A percentile compares a stretch with the other conserved stretches of the same genome.
These are phyloP conservation scores for Lampris megalopsis DNA, from an alignment of 2,113 vertebrate species.

Conservation along the genomic window DNA sequence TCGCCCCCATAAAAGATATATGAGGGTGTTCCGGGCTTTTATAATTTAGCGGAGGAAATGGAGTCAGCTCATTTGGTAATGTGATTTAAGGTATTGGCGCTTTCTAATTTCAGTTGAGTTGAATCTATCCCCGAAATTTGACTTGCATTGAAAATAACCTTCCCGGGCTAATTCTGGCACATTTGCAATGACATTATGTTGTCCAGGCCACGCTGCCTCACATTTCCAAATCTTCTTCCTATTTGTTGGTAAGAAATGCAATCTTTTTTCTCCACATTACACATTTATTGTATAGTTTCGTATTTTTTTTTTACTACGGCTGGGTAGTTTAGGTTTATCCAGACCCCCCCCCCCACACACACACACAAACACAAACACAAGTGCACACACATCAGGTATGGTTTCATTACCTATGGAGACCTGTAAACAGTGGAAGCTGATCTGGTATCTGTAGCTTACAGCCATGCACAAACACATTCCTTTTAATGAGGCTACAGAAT, in stretches of 20 bases:
- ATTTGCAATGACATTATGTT: constrained; percentile 10
- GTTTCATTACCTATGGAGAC: constrained; percentile 63
- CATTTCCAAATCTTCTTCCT: not conserved
- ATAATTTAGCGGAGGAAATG: constrained; percentile 70
- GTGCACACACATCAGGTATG: constrained; percentile 14
- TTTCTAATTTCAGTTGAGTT: constrained; percentile 66
- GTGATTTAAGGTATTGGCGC: constrained; percentile 77
- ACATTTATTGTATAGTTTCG: constrained; percentile 13
- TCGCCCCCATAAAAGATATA: constrained; percentile 72
- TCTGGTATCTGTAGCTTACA: constrained; percentile 75
- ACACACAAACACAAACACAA: not conserved
- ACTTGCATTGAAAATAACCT: constrained; percentile 69
- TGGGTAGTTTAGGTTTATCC: constrained; percentile 19
- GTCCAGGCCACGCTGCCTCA: not conserved
- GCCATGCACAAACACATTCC: constrained; percentile 66
- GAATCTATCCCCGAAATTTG: constrained; percentile 63
- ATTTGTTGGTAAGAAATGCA: not conserved
- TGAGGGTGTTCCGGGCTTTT: constrained; percentile 66
- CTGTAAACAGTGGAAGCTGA: constrained; percentile 67
- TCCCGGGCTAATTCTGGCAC: constrained; percentile 7
- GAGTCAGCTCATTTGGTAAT: constrained; percentile 71
- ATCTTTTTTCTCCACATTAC: constrained; percentile 7
- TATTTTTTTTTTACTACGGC: constrained; percentile 25
- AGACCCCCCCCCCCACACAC: not conserved
- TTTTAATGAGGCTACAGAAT: constrained; percentile 75